Conservation (phyloP, 1,140 invertebrate genomes). For the Harpegnathos saltator region DNA sequence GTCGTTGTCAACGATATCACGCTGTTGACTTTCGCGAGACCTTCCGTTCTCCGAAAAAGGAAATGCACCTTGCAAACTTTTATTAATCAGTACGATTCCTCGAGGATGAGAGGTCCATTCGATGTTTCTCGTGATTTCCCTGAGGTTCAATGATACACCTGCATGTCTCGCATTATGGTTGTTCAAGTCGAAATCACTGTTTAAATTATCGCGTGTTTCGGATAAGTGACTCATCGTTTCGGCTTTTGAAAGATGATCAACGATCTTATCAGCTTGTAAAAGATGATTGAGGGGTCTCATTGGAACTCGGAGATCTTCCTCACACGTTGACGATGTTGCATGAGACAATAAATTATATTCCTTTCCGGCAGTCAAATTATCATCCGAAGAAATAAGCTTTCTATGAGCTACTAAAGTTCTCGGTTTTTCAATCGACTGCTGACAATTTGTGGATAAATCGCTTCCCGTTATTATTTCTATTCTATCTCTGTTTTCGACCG, state of each 20-base stretch:
- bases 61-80: background rate
- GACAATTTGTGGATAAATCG: slow-evolving; percentile 6
- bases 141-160: slow-evolving; percentile 15
- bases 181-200: background rate
- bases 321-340: background rate
- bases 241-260: background rate
- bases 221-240: background rate
- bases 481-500: background rate
- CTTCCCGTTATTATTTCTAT: background rate
- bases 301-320: slow-evolving; percentile 1
- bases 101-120: slow-evolving; percentile 2
- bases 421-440: background rate
- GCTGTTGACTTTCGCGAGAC: slow-evolving; percentile 12
- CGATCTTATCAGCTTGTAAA: background rate
- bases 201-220: background rate
- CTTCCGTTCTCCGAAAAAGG: background rate
- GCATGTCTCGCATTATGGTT: background rate
- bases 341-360: background rate
- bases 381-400: background rate
- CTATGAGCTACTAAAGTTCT: slow-evolving; percentile 27
- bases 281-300: background rate
- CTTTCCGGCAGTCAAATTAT: slow-evolving; percentile 1
- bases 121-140: slow-evolving; percentile 40
- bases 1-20: slow-evolving; percentile 57
- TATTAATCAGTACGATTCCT: slow-evolving; percentile 49